Evolutionary conservation across 2,797 vertebrate genomes (phyloP), one percentile per base, ranked within the genome.

Genomic region (Rhinophrynus dorsalis): DNA sequence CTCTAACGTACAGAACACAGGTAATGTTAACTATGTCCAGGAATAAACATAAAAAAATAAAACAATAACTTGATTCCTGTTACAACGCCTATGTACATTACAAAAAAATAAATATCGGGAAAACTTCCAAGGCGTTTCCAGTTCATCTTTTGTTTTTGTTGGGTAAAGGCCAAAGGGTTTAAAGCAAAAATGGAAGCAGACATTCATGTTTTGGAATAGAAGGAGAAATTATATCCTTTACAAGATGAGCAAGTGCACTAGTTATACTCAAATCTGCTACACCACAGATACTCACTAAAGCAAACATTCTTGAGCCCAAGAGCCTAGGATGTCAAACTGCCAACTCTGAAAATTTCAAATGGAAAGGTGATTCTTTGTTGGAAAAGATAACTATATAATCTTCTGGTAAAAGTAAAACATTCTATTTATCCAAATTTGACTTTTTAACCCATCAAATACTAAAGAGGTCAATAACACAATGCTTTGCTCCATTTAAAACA

Each of bases 41-140:
- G 24, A 55, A 67, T 15, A 67, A 67, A 33, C 26, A 56, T 13
- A 47, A 42, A 35, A 45, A 60, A 67, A 67, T 7, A n/a, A 50
- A 15, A 29, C 30, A 40, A 68, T 47, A 9, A 51, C 24, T 24
- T 15, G 2, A 20, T 48, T 29, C 6, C 23, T 58, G 54, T 48
- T 67, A 20, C 52, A 58, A 26, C 23, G 24, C 32, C 5, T 50
- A 35, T 33, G 17, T 27, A 2, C 12, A 48, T 58, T 57, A 56
- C n/a, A 55, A 54, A 45, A n/a, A 17, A 42, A 45, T 55, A 47
- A 56, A 26, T 29, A 32, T 57, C 33, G 17, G 45, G 48, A 59
- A 59, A 17, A 7, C 29, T 12, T 48, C 54, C 55, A 59, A 50
- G 26, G 20, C n/a, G 17, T n/a, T 58, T 42, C 18, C 7, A 42